phyloP scores from a whole-genome alignment of 2,888 invertebrate species.

The Folsomia manolachei region DNA sequence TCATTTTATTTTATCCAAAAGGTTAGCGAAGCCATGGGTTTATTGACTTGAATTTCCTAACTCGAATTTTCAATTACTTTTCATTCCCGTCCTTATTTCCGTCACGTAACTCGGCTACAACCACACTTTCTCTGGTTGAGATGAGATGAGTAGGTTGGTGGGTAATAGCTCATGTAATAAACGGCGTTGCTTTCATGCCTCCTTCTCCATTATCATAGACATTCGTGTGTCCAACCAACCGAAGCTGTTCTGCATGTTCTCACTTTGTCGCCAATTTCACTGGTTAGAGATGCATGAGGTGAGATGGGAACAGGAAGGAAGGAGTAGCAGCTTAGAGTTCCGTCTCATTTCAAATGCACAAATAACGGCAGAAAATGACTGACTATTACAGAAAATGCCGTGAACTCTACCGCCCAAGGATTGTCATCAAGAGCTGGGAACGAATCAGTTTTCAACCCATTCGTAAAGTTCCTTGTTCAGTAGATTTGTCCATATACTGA shows the following conservation, averaged over 20 bases:
- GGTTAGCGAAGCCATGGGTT: conserved; percentile 2
- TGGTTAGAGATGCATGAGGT: background rate
- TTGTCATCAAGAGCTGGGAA: background rate
- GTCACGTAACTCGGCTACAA: background rate
- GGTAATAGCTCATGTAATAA: background rate
- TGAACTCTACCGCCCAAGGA: too few species aligned
- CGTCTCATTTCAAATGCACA: background rate
- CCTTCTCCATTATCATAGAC: background rate
- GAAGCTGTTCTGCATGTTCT: background rate
- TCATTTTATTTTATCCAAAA: background rate
- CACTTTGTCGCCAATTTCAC: background rate
- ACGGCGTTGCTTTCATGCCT: background rate
- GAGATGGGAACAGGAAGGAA: too few species aligned
- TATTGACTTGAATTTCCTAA: conserved; percentile 22
- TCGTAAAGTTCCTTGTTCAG: background rate
- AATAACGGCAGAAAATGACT: background rate
- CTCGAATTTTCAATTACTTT: conserved; percentile 21
- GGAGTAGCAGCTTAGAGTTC: background rate
- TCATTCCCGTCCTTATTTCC: background rate
- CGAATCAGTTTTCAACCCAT: background rate
- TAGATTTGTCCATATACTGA: background rate
- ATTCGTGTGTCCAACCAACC: background rate
- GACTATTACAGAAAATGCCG: background rate
- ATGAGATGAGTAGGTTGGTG: too few species aligned
- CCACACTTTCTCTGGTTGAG: background rate